Evolutionary conservation across 2,113 vertebrate genomes (phyloP).

Genomic region (Oryctolagus cuniculus): DNA sequence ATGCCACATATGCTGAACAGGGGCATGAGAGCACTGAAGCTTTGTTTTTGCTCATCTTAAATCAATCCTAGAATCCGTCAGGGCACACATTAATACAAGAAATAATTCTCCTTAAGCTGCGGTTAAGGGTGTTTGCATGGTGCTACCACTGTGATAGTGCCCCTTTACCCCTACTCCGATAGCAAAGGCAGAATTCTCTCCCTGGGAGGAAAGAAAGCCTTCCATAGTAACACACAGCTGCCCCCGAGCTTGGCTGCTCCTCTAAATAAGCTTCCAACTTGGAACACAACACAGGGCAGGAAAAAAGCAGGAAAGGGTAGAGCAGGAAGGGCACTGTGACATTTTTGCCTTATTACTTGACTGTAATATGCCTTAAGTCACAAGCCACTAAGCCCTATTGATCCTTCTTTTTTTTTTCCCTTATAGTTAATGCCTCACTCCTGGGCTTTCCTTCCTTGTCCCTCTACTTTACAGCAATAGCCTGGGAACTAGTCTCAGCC

Average conservation of each 20-base stretch:
- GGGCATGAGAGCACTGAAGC: accelerated
- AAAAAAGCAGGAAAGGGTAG: neutral
- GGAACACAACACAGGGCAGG: neutral
- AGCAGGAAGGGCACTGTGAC: neutral
- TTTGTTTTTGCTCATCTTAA: neutral
- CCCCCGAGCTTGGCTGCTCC: neutral
- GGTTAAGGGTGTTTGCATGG: neutral
- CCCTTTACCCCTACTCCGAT: neutral
- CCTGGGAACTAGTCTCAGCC: neutral
- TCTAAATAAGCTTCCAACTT: neutral
- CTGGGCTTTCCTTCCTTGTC: neutral
- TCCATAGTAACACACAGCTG: neutral
- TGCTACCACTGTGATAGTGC: neutral
- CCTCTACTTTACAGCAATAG: neutral
- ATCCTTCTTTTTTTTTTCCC: neutral
- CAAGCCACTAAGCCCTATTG: neutral
- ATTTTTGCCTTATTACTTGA: neutral
- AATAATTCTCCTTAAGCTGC: neutral
- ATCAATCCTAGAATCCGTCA: neutral
- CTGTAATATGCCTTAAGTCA: neutral
- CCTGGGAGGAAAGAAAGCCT: neutral
- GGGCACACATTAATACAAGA: neutral
- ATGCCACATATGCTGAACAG: accelerated
- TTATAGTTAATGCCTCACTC: neutral
- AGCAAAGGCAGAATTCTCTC: neutral